phyloP scores from a whole-genome alignment of 2,797 vertebrate species.

The Xerus rutilus region DNA sequence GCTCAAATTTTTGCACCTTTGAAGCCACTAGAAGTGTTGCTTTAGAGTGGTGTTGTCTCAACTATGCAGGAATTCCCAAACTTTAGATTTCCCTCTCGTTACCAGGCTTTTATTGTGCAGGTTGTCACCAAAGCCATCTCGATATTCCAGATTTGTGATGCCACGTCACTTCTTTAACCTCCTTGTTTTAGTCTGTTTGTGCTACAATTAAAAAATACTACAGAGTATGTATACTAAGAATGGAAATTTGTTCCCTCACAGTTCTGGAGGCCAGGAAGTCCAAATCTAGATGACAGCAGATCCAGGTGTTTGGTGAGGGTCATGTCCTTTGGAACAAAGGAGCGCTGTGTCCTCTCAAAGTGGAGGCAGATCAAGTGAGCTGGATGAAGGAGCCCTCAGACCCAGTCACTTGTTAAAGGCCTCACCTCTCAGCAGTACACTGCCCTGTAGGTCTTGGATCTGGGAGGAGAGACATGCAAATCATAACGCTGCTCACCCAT shows the following conservation, averaged over 20 bases:
- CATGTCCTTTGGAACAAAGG: background rate
- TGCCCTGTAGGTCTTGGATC: background rate
- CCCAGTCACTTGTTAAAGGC: background rate
- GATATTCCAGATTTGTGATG: background rate
- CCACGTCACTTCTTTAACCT: background rate
- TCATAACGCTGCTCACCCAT: accelerated
- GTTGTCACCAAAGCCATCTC: accelerated
- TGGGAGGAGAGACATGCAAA: background rate
- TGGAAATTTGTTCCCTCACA: background rate
- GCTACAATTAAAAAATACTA: background rate
- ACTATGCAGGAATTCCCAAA: background rate
- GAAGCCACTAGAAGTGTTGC: background rate
- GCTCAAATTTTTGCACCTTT: background rate
- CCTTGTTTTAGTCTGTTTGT: background rate
- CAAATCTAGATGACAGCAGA: background rate
- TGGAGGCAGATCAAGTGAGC: background rate
- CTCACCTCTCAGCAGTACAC: too few species aligned
- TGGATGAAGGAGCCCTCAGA: background rate
- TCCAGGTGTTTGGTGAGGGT: background rate
- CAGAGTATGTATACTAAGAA: background rate
- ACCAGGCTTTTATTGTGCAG: accelerated
- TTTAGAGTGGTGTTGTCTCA: background rate
- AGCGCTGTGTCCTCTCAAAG: background rate
- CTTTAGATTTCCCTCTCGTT: accelerated
- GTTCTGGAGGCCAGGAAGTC: background rate